These are phyloP conservation scores for Tachypleus tridentatus DNA, from an alignment of 1,140 invertebrate species.

Conservation along the genomic window DNA sequence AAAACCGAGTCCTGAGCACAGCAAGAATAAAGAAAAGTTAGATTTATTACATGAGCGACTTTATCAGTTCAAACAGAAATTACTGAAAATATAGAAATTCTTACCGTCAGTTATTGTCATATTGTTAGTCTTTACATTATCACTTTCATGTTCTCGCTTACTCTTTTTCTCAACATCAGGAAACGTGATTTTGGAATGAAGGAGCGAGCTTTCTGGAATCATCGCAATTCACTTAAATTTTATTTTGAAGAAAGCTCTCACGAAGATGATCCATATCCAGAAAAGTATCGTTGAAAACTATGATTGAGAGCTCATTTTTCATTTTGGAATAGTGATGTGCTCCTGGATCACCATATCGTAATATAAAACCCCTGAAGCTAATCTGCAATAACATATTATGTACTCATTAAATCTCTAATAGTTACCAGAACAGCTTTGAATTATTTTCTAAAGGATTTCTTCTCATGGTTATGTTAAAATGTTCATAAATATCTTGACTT, in stretches of 20 bases:
- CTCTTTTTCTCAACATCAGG: constrained; percentile 52
- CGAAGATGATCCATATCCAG: constrained; percentile 78
- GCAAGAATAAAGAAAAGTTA: too few species aligned
- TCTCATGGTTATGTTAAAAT: constrained; percentile 95
- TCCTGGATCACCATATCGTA: constrained; percentile 94
- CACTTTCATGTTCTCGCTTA: constrained; percentile 29
- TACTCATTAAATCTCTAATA: constrained; percentile 97
- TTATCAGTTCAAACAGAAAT: too few species aligned
- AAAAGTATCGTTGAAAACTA: constrained; percentile 99
- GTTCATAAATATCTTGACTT: constrained; percentile 80
- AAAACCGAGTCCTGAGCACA: too few species aligned
- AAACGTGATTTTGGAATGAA: constrained; percentile 77
- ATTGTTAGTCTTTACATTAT: too few species aligned
- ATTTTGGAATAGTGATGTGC: constrained; percentile 88
- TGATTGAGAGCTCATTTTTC: constrained; percentile 54
- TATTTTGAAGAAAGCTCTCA: constrained; percentile 69
- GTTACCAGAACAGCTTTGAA: constrained; percentile 98
- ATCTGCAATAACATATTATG: constrained; percentile 95
- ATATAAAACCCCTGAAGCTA: constrained; percentile 94
- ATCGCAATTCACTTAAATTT: constrained; percentile 52
- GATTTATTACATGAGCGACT: too few species aligned
- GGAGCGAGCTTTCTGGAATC: constrained; percentile 56
- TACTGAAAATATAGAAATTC: too few species aligned
- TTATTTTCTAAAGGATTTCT: constrained; percentile 99
- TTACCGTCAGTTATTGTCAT: constrained; percentile 39